Conservation (phyloP, 2,113 vertebrate species). For the Cygnus buccinator region DNA sequence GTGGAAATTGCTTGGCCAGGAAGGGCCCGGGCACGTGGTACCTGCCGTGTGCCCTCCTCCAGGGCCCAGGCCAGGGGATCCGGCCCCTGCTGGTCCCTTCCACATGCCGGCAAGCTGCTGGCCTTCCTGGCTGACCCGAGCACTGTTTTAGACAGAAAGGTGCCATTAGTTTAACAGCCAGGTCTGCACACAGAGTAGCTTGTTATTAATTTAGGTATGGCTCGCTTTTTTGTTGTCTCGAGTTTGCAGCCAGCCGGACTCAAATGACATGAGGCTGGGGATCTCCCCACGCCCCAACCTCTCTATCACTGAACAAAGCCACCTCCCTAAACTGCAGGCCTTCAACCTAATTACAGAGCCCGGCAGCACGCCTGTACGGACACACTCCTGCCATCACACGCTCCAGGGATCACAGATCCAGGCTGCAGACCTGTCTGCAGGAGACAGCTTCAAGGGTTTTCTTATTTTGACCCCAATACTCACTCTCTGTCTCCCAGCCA, state of each 20-base stretch:
- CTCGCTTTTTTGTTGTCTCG: not conserved
- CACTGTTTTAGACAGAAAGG: not conserved
- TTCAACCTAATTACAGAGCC: not conserved
- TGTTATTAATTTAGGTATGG: not conserved
- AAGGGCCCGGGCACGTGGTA: not conserved
- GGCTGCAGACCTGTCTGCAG: not conserved
- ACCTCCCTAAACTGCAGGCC: not conserved
- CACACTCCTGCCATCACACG: not conserved
- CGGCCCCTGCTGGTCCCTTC: not conserved
- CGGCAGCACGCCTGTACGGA: not conserved
- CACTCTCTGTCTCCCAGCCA: not conserved
- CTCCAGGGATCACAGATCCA: not conserved
- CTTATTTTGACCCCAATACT: not conserved
- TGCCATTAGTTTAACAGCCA: not conserved
- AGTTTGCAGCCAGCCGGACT: not conserved
- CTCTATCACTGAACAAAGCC: not conserved
- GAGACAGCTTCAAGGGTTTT: not conserved
- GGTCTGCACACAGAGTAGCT: not conserved
- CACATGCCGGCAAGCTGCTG: not conserved
- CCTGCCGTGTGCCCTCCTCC: not conserved
- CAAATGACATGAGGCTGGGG: not conserved
- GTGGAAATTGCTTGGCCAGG: not conserved
- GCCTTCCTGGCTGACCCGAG: not conserved
- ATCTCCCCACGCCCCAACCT: not conserved
- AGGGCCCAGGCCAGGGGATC: not conserved